A percentile compares a stretch with the other conserved stretches of the same genome.
These are phyloP conservation scores for Hydrochoerus hydrochaeris DNA, from an alignment of 2,113 vertebrate species.

Conservation along the genomic window DNA sequence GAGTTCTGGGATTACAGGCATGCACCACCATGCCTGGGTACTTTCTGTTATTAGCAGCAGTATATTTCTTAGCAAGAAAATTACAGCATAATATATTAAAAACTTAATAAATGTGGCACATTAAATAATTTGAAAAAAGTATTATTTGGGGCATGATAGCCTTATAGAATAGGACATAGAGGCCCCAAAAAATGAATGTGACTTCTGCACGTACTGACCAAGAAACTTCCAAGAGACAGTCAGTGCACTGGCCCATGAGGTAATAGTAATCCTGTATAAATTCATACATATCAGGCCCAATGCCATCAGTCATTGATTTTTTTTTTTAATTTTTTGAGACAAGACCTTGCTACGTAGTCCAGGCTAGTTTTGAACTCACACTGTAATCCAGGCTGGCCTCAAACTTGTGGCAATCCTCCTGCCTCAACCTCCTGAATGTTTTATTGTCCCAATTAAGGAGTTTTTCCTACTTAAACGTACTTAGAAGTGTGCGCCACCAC, in stretches of 20 bases:
- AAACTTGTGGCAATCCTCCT: too few species aligned
- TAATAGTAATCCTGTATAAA: not conserved
- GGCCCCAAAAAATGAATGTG: not conserved
- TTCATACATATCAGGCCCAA: not conserved
- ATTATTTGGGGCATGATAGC: not conserved
- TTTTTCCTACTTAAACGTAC: too few species aligned
- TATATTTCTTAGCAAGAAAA: conserved; percentile 3
- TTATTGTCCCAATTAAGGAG: too few species aligned
- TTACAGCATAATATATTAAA: not conserved
- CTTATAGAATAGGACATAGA: not conserved
- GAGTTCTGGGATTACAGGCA: not conserved
- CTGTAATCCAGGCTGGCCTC: too few species aligned
- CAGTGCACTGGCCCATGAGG: not conserved
- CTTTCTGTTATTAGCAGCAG: not conserved
- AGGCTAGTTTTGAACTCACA: too few species aligned
- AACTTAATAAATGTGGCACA: not conserved
- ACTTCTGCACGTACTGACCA: conserved; percentile 23
- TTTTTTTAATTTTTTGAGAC: not conserved
- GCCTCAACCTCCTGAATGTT: too few species aligned
- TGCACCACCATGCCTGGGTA: not conserved
- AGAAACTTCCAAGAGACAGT: not conserved
- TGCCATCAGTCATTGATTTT: not conserved
- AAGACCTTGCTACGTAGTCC: too few species aligned
- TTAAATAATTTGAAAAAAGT: not conserved
- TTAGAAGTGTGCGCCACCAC: too few species aligned